These are phyloP conservation scores for Stichodactyla helianthus DNA, from an alignment of 64 coral and sea anemone species.

Conservation along the genomic window DNA sequence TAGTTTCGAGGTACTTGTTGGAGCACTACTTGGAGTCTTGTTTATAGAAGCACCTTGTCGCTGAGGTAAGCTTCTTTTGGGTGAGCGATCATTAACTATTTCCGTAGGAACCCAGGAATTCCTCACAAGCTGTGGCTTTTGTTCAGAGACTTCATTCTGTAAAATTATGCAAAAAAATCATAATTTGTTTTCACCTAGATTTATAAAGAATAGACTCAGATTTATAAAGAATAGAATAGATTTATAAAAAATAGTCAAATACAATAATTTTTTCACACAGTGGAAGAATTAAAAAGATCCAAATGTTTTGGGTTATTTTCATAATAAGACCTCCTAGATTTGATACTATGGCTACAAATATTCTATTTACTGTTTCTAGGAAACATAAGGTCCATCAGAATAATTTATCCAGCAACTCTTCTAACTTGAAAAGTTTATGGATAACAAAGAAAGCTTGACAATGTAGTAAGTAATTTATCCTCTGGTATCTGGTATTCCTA, in stretches of 20 bases:
- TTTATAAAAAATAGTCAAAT: background rate
- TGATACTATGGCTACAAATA: too few species aligned
- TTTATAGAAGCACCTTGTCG: background rate
- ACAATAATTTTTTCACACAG: too few species aligned
- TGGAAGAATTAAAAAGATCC: too few species aligned
- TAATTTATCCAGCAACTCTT: background rate
- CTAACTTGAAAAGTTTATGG: background rate
- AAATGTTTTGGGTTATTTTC: too few species aligned
- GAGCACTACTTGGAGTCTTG: constrained; percentile 47
- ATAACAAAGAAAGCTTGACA: background rate
- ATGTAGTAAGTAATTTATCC: background rate
- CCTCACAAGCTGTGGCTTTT: constrained; percentile 48
- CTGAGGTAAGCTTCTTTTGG: constrained; percentile 37
- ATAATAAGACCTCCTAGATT: too few species aligned
- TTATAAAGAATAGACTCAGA: background rate
- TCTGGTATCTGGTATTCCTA: background rate
- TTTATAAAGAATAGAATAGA: background rate
- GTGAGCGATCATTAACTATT: constrained; percentile 66
- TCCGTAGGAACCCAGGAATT: constrained; percentile 88
- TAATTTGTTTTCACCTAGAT: background rate
- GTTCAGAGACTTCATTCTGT: constrained; percentile 32
- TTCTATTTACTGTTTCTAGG: too few species aligned
- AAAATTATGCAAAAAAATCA: background rate
- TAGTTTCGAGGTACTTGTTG: constrained; percentile 48
- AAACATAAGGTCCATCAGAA: too few species aligned